Evolutionary conservation across 1,140 invertebrate genomes (phyloP).

Genomic region (Atta cephalotes): DNA sequence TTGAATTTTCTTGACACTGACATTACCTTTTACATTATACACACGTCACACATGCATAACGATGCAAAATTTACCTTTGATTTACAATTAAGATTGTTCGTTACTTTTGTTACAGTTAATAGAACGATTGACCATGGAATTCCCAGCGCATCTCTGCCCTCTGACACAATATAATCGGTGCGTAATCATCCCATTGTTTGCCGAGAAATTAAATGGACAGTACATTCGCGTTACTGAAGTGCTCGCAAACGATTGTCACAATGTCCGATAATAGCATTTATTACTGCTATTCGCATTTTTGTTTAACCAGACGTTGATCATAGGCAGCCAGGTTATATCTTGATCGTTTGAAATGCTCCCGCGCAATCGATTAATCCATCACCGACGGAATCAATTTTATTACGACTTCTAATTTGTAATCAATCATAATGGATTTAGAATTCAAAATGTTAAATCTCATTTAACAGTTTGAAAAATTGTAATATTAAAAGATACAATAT

Average conservation of each 20-base stretch:
- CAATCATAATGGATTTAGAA: constrained; percentile 18
- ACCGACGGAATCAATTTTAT: constrained; percentile 57
- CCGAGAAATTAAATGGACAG: constrained; percentile 63
- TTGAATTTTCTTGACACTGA: constrained; percentile 39
- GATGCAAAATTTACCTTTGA: constrained; percentile 49
- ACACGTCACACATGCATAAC: constrained; percentile 7
- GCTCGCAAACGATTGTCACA: constrained; percentile 53
- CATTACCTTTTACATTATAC: neutral
- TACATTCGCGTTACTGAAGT: constrained; percentile 49
- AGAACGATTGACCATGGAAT: constrained; percentile 58
- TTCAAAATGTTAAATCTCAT: constrained; percentile 12
- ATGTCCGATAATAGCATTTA: constrained; percentile 61
- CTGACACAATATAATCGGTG: constrained; percentile 59
- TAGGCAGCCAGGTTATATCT: constrained; percentile 42
- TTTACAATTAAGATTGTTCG: constrained; percentile 60
- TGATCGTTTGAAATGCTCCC: constrained; percentile 47
- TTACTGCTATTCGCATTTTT: constrained; percentile 59
- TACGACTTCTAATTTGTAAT: constrained; percentile 26
- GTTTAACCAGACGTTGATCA: constrained; percentile 53
- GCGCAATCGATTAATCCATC: constrained; percentile 48
- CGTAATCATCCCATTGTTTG: constrained; percentile 64
- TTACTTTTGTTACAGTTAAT: constrained; percentile 63
- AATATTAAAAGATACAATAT: constrained; percentile 5
- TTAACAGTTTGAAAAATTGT: constrained; percentile 2
- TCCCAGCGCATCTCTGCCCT: constrained; percentile 55